A percentile compares a stretch with the other conserved stretches of the same genome.
These are phyloP conservation scores for Lottia gigantea DNA, from an alignment of 2,888 invertebrate species.

Conservation along the genomic window DNA sequence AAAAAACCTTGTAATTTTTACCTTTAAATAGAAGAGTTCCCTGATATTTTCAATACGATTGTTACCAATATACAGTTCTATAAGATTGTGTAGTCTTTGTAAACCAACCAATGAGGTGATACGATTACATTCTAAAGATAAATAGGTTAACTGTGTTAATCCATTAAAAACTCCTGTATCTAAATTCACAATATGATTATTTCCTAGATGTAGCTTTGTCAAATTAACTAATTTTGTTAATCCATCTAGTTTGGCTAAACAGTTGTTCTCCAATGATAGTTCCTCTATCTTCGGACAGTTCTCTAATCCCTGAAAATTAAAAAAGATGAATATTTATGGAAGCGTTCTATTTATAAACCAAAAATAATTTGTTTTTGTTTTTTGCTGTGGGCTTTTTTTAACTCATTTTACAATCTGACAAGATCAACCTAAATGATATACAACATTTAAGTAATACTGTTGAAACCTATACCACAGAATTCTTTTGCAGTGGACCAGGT, in stretches of 20 bases:
- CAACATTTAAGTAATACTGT: too few species aligned
- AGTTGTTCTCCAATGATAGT: constrained; percentile 65
- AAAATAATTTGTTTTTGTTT: too few species aligned
- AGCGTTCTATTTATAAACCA: too few species aligned
- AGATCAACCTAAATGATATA: too few species aligned
- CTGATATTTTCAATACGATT: constrained; percentile 63
- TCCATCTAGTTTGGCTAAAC: constrained; percentile 59
- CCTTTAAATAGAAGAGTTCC: constrained; percentile 67
- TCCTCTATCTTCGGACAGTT: constrained; percentile 62
- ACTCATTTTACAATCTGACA: too few species aligned
- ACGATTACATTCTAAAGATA: constrained; percentile 64
- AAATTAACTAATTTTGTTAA: constrained; percentile 55
- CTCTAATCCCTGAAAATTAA: constrained; percentile 65
- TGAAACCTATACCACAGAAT: too few species aligned
- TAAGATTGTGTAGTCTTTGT: constrained; percentile 52
- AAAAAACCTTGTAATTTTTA: constrained; percentile 25
- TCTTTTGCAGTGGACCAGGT: too few species aligned
- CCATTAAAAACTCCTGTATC: constrained; percentile 53
- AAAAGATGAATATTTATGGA: too few species aligned
- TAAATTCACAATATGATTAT: constrained; percentile 61
- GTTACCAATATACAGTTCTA: constrained; percentile 66
- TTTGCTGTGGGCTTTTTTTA: neutral
- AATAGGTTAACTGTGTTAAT: constrained; percentile 53
- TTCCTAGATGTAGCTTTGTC: constrained; percentile 56
- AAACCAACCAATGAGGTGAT: constrained; percentile 59